Percentiles rank a stretch among this genome's conserved stretches.
Evolutionary conservation across 2,888 invertebrate species (phyloP).

Genomic region (Rhimphoctona megacephalus): DNA sequence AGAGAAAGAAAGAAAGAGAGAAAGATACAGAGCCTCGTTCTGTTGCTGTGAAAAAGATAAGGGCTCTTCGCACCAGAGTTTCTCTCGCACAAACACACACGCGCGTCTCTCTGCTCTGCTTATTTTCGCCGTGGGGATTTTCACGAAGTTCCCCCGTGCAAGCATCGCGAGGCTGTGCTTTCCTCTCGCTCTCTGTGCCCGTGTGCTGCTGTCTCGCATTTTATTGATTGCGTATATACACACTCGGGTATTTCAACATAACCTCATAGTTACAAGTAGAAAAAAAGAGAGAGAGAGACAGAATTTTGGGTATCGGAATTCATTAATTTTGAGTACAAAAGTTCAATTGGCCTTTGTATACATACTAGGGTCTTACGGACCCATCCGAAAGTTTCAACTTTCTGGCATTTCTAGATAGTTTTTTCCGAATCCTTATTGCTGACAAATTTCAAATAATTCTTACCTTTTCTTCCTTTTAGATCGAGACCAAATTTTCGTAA

Average conservation of each 20-base stretch:
- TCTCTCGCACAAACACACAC: conserved; percentile 25
- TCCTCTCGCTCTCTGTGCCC: conserved; percentile 36
- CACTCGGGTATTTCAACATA: conserved; percentile 49
- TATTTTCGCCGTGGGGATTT: conserved; percentile 32
- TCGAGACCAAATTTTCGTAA: not conserved
- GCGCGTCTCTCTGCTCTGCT: conserved; percentile 17
- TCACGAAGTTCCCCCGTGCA: conserved; percentile 41
- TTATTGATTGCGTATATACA: conserved; percentile 67
- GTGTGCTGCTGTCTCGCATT: conserved; percentile 66
- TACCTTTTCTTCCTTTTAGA: not conserved
- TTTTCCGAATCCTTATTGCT: not conserved
- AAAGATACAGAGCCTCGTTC: not conserved
- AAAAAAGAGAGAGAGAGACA: not conserved
- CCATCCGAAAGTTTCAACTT: not conserved
- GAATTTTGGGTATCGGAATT: not conserved
- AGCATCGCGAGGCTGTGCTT: conserved; percentile 27
- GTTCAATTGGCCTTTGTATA: not conserved
- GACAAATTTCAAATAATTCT: not conserved
- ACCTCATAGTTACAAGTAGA: conserved; percentile 44
- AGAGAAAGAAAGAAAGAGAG: not conserved
- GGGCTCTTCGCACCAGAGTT: conserved; percentile 36
- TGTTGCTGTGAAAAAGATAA: conserved; percentile 42
- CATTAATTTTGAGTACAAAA: not conserved
- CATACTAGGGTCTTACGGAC: not conserved
- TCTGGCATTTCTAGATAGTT: not conserved